phyloP scores from a whole-genome alignment of 2,113 vertebrate genomes.

The Ranitomeya imitator region DNA sequence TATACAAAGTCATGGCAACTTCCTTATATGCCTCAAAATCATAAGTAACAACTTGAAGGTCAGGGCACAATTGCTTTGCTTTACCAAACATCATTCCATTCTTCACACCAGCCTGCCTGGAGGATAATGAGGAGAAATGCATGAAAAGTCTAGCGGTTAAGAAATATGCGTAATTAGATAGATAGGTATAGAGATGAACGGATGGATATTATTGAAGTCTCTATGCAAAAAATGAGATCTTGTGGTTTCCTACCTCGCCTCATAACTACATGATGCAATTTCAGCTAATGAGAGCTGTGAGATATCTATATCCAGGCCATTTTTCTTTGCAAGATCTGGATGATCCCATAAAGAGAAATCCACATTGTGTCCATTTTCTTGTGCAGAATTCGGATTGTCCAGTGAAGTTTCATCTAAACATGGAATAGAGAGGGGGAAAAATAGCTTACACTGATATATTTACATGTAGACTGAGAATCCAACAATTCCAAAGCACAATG shows the following conservation, averaged over 20 bases:
- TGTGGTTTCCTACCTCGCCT: conserved; percentile 83
- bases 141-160: conserved; percentile 56
- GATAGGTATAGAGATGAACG: not conserved
- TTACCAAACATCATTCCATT: conserved; percentile 98
- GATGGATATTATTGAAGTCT: not conserved
- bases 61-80: conserved; percentile 91
- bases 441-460: no score
- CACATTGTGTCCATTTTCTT: conserved; percentile 73
- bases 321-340: conserved; percentile 57
- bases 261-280: conserved; percentile 98
- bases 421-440: conserved; percentile 60
- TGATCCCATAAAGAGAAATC: conserved; percentile 60
- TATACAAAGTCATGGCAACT: conserved; percentile 88
- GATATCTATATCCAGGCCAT: conserved; percentile 72
- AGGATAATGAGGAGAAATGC: conserved; percentile 43
- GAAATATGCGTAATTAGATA: not conserved
- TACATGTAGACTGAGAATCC: no score
- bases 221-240: not conserved
- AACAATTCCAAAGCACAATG: no score
- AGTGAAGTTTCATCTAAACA: conserved; percentile 72
- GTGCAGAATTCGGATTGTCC: conserved; percentile 70
- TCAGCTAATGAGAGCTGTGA: conserved; percentile 90
- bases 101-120: conserved; percentile 87
- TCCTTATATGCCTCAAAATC: conserved; percentile 95
- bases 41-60: conserved; percentile 87